Evolutionary conservation across 2,797 vertebrate genomes (phyloP).

Genomic region (Muraenolepis orangiensis): DNA sequence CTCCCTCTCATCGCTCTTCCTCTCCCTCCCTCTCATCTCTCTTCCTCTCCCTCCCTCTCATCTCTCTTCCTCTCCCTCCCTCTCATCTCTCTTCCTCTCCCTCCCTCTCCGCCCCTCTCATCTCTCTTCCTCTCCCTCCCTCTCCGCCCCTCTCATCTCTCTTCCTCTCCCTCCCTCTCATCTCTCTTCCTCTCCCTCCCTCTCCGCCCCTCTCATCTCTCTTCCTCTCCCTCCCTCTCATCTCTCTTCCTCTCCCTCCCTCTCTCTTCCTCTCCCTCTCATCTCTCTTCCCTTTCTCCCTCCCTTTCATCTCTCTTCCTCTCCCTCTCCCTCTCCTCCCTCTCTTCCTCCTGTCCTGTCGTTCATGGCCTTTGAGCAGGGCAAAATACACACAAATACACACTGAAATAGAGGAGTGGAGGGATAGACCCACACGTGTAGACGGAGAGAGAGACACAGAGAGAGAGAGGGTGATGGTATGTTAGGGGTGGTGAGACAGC

Average conservation of each 20-base stretch:
- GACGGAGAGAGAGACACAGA: too few relatives aligned
- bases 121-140: constrained; percentile 9
- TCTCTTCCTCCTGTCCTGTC: background rate
- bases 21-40: constrained; percentile 9
- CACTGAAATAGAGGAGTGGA: too few relatives aligned
- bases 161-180: background rate
- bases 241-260: background rate
- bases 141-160: constrained; percentile 7
- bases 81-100: background rate
- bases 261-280: background rate
- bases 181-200: background rate
- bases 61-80: background rate
- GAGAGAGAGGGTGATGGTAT: background rate
- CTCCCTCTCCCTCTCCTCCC: too few relatives aligned
- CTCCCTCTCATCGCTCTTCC: constrained; percentile 11
- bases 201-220: background rate
- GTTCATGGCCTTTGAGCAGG: background rate
- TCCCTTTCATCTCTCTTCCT: background rate
- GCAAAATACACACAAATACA: too few relatives aligned
- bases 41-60: background rate
- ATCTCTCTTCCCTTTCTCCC: background rate
- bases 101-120: background rate
- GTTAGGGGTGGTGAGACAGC: background rate
- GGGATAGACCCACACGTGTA: too few relatives aligned
- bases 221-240: constrained; percentile 9